Percentiles rank a stretch among this genome's conserved stretches.
Evolutionary conservation across 2,888 invertebrate species (phyloP).

Genomic region (Tromatobia lineatoria): DNA sequence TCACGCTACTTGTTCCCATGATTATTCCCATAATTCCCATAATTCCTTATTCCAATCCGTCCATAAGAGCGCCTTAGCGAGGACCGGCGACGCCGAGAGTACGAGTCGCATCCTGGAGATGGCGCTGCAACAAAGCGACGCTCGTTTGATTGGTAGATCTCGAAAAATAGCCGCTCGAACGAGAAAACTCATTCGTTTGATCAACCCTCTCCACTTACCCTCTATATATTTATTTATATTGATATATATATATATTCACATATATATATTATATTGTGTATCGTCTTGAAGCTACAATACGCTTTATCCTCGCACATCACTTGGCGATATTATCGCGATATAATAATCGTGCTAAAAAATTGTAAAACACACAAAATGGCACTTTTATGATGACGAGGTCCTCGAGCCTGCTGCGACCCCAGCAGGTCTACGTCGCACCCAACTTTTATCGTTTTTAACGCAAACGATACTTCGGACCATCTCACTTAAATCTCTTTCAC

Average conservation of each 20-base stretch:
- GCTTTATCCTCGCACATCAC: conserved; percentile 59
- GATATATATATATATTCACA: conserved; percentile 38
- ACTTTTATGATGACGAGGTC: conserved; percentile 60
- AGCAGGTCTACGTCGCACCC: conserved; percentile 68
- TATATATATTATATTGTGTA: conserved; percentile 39
- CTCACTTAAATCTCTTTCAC: conserved; percentile 53
- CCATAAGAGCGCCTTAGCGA: conserved; percentile 67
- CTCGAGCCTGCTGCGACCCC: conserved; percentile 65
- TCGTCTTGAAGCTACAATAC: conserved; percentile 52
- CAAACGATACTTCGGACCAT: conserved; percentile 37
- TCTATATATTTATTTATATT: conserved; percentile 51
- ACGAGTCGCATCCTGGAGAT: conserved; percentile 39
- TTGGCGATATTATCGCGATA: conserved; percentile 49
- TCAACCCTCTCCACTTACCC: conserved; percentile 68
- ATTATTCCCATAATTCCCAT: conserved; percentile 68
- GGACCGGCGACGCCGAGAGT: conserved; percentile 45
- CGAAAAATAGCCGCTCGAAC: conserved; percentile 57
- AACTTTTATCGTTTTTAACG: conserved; percentile 18
- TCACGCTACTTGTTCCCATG: conserved; percentile 81
- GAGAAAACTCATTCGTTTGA: conserved; percentile 53
- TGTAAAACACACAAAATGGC: conserved; percentile 58
- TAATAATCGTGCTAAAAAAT: conserved; percentile 7
- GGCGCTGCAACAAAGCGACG: conserved; percentile 28
- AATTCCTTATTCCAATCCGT: conserved; percentile 68
- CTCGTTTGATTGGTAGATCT: conserved; percentile 55